Base-by-base conservation (phyloP, 2,113 vertebrate genomes). In the Cairina moschata region DNA sequence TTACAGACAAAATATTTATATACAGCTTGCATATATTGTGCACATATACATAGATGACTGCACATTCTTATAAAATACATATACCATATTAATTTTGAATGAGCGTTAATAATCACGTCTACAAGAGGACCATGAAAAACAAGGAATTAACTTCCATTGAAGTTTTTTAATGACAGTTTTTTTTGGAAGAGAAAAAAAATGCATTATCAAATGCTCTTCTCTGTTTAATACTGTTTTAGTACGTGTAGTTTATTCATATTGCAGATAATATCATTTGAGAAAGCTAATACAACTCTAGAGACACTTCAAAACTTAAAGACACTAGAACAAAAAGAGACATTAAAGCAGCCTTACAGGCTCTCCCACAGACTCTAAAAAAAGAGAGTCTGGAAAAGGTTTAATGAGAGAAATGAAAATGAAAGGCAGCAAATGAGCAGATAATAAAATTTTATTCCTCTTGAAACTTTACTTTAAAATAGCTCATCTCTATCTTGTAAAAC, bases 401-500 rank as follows among this genome's bases (percentile, higher is more conserved):
- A 93, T 18, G 44, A 75, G 32, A 77, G 77, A 62, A 55, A 50
- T 48, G 22, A 68, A 95, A 79, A 94, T 6, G 26, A 34, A 76
- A 89, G 38, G 60, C 23, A 71, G 54, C n/a, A 76, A 94, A 93
- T 22, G 29, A 91, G 78, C 44, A 91, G 55, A 73, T 3, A 79
- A 85, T 10, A n/a, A 28, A 79, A 76, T 14, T 74, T 58, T 68
- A 90, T 32, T 83, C 67, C 76, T 78, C 46, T 75, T 66, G 87
- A 79, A 85, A 90, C 21, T 71, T 26, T 18, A 66, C 60, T 90
- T 95, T 81, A 56, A 81, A 90, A 84, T 34, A 92, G 74, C 50
- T 84, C 93, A 66, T 86, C 69, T 52, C 76, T 96, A 50, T 94
- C 88, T 93, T 62, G 73, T 32, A 84, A 50, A 86, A 88, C 32